Conservation (phyloP, 2,113 vertebrate genomes). For the Dasyornis broadbenti region DNA sequence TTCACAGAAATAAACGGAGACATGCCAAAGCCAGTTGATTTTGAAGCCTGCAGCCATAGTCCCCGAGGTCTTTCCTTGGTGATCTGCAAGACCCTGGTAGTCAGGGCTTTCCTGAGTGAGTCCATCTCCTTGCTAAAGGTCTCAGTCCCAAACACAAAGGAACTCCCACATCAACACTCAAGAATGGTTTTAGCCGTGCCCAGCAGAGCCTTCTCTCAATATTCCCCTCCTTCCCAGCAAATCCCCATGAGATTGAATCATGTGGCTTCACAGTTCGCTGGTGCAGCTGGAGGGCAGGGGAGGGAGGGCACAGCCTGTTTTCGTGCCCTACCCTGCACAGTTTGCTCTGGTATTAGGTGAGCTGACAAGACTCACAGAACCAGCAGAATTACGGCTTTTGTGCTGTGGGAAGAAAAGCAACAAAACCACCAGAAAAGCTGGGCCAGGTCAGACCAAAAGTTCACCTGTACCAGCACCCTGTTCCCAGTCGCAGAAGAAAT, state of each 20-base stretch:
- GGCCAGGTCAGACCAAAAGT: not conserved
- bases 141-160: not conserved
- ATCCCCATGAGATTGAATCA: not conserved
- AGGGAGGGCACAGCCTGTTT: not conserved
- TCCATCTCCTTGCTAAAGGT: too few species aligned
- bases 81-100: not conserved
- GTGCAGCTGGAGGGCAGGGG: not conserved
- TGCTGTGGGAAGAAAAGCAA: accelerated
- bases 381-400: not conserved
- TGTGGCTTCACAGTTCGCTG: not conserved
- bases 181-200: not conserved
- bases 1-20: not conserved
- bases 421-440: not conserved
- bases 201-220: not conserved
- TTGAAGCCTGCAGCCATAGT: not conserved
- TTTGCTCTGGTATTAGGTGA: not conserved
- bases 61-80: not conserved
- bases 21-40: not conserved
- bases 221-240: not conserved
- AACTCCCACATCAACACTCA: not conserved
- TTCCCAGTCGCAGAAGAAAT: not conserved
- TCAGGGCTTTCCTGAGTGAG: not conserved
- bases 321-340: accelerated
- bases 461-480: not conserved
- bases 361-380: not conserved